A percentile compares a stretch with the other conserved stretches of the same genome.
These are phyloP conservation scores for Eupleurogrammus muticus DNA, from an alignment of 2,797 vertebrate genomes.

Conservation along the genomic window DNA sequence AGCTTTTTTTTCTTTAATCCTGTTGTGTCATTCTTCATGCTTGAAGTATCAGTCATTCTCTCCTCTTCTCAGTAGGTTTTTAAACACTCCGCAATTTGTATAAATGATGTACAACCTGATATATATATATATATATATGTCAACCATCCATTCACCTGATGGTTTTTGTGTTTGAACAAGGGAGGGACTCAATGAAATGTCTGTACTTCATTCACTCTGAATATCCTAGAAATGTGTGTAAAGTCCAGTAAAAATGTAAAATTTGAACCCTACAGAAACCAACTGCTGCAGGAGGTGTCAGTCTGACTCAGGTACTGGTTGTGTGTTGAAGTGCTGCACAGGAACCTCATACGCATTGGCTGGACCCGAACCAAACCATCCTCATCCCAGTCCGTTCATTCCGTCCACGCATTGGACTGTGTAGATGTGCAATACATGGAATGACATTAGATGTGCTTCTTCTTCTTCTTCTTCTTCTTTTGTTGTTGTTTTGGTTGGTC, in stretches of 20 bases:
- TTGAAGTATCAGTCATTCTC: slow-evolving; percentile 19
- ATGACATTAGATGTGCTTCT: slow-evolving; percentile 59
- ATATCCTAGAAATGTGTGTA: slow-evolving; percentile 57
- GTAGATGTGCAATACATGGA: slow-evolving; percentile 47
- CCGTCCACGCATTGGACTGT: slow-evolving; percentile 34
- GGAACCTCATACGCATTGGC: slow-evolving; percentile 63
- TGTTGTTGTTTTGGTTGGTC: slow-evolving; percentile 41
- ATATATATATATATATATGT: slow-evolving; percentile 1
- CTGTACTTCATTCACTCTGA: slow-evolving; percentile 41
- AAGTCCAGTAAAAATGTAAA: slow-evolving; percentile 83
- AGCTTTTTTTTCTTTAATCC: slow-evolving; percentile 13
- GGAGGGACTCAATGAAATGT: slow-evolving; percentile 41
- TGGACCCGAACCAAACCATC: slow-evolving; percentile 53
- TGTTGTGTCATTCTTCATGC: not conserved
- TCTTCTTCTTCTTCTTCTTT: too few species aligned
- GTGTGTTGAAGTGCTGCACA: slow-evolving; percentile 59
- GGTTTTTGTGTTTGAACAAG: slow-evolving; percentile 28
- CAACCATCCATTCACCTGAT: slow-evolving; percentile 2
- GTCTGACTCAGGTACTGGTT: slow-evolving; percentile 83
- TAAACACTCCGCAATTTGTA: not conserved
- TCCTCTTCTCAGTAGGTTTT: slow-evolving; percentile 6
- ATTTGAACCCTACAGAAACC: slow-evolving; percentile 86
- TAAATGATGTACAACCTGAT: slow-evolving; percentile 10
- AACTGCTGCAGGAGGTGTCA: slow-evolving; percentile 87
- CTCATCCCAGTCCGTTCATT: slow-evolving; percentile 45